phyloP scores from a whole-genome alignment of 2,888 invertebrate genomes.

The Habroteleia sp. region DNA sequence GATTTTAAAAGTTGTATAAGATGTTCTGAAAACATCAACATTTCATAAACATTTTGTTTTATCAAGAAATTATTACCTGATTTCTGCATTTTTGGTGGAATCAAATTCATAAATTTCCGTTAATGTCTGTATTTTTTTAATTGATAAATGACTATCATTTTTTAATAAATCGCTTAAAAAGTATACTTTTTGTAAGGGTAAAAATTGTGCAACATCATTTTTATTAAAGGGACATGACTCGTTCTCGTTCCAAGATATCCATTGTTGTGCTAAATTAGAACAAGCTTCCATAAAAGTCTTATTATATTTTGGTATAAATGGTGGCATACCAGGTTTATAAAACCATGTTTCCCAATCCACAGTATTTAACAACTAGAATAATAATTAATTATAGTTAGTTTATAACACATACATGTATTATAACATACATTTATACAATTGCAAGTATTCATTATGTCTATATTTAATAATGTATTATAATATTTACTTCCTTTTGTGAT shows the following conservation, averaged over 20 bases:
- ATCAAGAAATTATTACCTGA: too few species aligned
- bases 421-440: too few species aligned
- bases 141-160: slow-evolving; percentile 81
- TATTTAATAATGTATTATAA: too few species aligned
- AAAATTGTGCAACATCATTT: slow-evolving; percentile 83
- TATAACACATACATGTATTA: background rate
- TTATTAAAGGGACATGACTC: slow-evolving; percentile 80
- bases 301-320: slow-evolving; percentile 90
- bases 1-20: too few species aligned
- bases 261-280: slow-evolving; percentile 83
- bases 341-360: slow-evolving; percentile 95
- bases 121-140: slow-evolving; percentile 84
- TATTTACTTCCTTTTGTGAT: slow-evolving; percentile 77
- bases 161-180: slow-evolving; percentile 87
- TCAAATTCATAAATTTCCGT: slow-evolving; percentile 86
- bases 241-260: slow-evolving; percentile 82
- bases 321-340: slow-evolving; percentile 92
- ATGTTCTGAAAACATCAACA: too few species aligned
- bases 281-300: slow-evolving; percentile 85
- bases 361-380: slow-evolving; percentile 65
- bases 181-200: slow-evolving; percentile 86
- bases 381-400: too few species aligned
- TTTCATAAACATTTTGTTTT: too few species aligned
- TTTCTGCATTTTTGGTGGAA: slow-evolving; percentile 88
- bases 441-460: background rate